phyloP scores from a whole-genome alignment of 2,888 invertebrate genomes.

The Papilio demoleus region DNA sequence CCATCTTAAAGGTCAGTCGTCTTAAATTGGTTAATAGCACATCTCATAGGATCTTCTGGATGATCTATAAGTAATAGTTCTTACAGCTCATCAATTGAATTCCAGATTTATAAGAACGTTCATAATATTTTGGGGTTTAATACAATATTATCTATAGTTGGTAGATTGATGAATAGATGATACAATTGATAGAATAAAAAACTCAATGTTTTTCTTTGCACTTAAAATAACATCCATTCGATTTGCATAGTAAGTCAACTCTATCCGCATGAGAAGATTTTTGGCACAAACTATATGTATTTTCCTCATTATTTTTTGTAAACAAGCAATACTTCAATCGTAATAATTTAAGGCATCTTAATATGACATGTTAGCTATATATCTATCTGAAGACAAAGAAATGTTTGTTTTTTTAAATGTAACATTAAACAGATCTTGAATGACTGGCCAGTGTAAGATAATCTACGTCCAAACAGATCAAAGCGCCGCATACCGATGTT shows the following conservation, averaged over 20 bases:
- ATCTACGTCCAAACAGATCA: conserved; percentile 42
- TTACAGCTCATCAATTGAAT: neutral
- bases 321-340: neutral
- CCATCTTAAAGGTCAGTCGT: conserved; percentile 51
- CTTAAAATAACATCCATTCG: neutral
- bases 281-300: neutral
- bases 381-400: conserved; percentile 11
- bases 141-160: too few relatives aligned
- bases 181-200: neutral
- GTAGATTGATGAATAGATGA: too few relatives aligned
- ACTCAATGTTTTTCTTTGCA: neutral
- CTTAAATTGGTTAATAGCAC: conserved; percentile 40
- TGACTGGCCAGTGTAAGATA: conserved; percentile 42
- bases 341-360: conserved; percentile 1
- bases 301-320: neutral
- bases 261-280: neutral
- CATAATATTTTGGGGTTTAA: too few relatives aligned
- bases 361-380: conserved; percentile 7
- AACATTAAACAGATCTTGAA: conserved; percentile 42
- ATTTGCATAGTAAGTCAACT: neutral
- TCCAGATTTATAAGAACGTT: neutral
- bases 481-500: conserved; percentile 59
- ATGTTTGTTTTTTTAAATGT: conserved; percentile 26
- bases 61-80: neutral
- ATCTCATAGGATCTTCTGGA: conserved; percentile 23